Percentiles rank a stretch among this genome's conserved stretches.
Evolutionary conservation across 2,888 invertebrate species (phyloP).

Genomic region (Limnephilus auricula): DNA sequence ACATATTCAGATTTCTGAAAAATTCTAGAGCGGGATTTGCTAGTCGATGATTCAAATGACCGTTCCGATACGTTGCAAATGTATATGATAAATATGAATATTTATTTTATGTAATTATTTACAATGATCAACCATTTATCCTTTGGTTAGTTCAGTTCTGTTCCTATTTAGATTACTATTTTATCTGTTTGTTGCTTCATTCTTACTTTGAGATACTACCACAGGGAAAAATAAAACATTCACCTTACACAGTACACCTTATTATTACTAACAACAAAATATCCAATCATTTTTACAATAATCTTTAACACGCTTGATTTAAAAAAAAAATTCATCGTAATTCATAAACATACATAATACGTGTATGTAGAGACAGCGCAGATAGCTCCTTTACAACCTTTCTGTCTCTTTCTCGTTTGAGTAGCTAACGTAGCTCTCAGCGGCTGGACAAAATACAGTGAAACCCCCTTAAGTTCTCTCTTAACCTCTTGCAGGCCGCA

Average conservation of each 20-base stretch:
- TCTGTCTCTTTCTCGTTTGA: neutral
- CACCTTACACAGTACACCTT: neutral
- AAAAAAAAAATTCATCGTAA: neutral
- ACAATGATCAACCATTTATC: neutral
- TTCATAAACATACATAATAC: neutral
- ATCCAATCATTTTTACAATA: neutral
- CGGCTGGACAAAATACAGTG: neutral
- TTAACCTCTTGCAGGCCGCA: too few species aligned
- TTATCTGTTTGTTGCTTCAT: neutral
- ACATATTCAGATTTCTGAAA: too few species aligned
- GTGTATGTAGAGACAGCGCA: neutral
- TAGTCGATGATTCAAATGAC: too few species aligned
- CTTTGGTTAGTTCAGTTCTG: neutral
- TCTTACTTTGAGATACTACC: neutral
- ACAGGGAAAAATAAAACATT: neutral
- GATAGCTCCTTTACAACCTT: neutral
- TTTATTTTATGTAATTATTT: neutral
- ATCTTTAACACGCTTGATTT: neutral
- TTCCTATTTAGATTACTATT: neutral
- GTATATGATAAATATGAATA: neutral
- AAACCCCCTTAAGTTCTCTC: too few species aligned
- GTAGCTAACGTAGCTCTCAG: neutral
- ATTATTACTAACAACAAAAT: neutral
- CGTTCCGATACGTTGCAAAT: neutral
- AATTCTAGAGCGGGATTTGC: too few species aligned